Base-by-base conservation (phyloP, 2,888 invertebrate genomes). In the Eupeodes luniger region DNA sequence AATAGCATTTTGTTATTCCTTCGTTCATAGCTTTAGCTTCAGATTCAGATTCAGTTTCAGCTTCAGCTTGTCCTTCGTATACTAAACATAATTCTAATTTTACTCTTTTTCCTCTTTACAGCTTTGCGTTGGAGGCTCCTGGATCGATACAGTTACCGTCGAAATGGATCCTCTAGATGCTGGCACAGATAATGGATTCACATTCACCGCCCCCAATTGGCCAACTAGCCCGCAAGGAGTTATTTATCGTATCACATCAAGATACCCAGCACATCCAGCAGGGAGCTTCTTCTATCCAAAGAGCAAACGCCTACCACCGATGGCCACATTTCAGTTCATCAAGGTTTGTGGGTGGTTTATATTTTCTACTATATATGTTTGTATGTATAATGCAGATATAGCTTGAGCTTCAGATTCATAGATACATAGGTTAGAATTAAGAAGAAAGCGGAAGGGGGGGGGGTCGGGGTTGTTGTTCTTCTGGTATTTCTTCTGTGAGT, bases 151-250 rank as follows among this genome's bases (percentile, higher is more conserved):
- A 90, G 96, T 98, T 83, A 97, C 97, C 75, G 96, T 98, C 88
- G 98, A 98, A 95, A 96, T 98, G 94, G 97, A 97, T 93, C 98
- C 98, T 0, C 94, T 98, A 91, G 98, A 98, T 94, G 98, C 98
- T 14, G 98, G 98, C 74, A 98, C 98, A 61, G 98, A 98, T 95
- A 97, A 98, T 94, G 98, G 98, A 5, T 97, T 98, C 94, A 98
- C 98, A 75, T 99, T 98, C 94, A 98, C 98, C 19, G 97, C 98
- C n/a, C 98, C 98, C 70, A 98, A 98, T 94, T 98, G 98, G 98
- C 97, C 97, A 75, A 98, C 98, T 27, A 96, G 97, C 70, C 98
- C 98, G 3, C 97, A 97, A 93, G 97, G 98, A 90, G 96, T 96
- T 90, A 97, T 98, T 90, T 97, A 97, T 94, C 95, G 96, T 91